These are phyloP conservation scores for Brachystomella parvula DNA, from an alignment of 1,140 invertebrate species.

Conservation along the genomic window DNA sequence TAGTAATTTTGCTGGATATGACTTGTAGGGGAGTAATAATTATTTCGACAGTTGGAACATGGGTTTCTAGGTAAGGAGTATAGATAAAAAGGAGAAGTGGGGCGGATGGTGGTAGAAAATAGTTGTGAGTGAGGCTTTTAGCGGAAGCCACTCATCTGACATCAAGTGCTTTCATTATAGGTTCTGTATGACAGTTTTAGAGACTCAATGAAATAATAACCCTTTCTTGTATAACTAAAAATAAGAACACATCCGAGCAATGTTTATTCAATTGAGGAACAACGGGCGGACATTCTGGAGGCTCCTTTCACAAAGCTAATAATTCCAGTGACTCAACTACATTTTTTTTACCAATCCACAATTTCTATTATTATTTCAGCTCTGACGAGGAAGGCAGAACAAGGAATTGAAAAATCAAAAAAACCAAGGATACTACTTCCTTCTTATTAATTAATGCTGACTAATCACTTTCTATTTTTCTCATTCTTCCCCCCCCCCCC, in stretches of 20 bases:
- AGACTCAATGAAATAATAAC: not conserved
- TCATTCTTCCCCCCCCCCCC: not conserved
- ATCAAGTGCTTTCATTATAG: slow-evolving; percentile 30
- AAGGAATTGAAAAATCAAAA: not conserved
- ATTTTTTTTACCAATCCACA: no score
- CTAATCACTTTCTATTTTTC: not conserved
- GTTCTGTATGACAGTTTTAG: slow-evolving; percentile 18
- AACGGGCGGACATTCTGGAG: not conserved
- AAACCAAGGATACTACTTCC: not conserved
- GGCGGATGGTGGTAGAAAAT: not conserved
- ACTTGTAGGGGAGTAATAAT: no score
- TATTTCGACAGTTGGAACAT: no score
- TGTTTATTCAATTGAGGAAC: slow-evolving; percentile 7
- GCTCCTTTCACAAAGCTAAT: not conserved
- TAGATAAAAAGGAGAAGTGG: not conserved
- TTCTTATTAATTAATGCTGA: not conserved
- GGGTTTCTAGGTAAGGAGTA: not conserved
- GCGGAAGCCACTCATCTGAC: slow-evolving; percentile 31
- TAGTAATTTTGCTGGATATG: no score
- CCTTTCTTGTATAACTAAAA: not conserved
- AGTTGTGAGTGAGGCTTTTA: not conserved
- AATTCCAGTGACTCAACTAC: not conserved
- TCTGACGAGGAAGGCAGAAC: no score
- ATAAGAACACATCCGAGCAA: not conserved
- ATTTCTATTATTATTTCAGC: no score